Conservation (phyloP, 2,113 vertebrate genomes). For the Nematolebias whitei region DNA sequence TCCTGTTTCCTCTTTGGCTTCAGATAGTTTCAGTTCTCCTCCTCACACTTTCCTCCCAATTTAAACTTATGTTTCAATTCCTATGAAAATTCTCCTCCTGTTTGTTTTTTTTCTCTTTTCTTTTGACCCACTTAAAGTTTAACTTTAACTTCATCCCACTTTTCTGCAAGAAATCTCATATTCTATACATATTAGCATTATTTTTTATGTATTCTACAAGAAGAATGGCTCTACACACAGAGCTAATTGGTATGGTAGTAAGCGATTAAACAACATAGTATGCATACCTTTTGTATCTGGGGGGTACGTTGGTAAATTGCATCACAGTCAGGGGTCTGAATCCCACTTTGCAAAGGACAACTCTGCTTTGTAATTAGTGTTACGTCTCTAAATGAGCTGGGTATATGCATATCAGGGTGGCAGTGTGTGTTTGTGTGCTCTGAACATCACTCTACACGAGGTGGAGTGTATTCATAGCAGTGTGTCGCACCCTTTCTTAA, state of each 20-base stretch:
- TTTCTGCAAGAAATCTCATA: background rate
- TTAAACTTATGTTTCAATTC: slow-evolving; percentile 14
- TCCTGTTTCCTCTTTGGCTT: slow-evolving; percentile 40
- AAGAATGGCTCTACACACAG: background rate
- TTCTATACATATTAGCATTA: background rate
- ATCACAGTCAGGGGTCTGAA: slow-evolving; percentile 49
- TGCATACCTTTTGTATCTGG: slow-evolving; percentile 45
- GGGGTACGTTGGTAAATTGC: slow-evolving; percentile 41
- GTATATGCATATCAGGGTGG: slow-evolving; percentile 32
- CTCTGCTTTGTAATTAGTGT: slow-evolving; percentile 63
- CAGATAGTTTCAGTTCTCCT: slow-evolving; percentile 19
- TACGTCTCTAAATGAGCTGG: slow-evolving; percentile 58
- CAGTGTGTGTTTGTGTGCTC: slow-evolving; percentile 21
- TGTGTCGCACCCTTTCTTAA: slow-evolving; percentile 62
- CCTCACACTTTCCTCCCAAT: background rate
- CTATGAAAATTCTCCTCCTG: background rate
- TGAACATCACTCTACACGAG: slow-evolving; percentile 37
- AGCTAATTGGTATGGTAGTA: slow-evolving; percentile 5
- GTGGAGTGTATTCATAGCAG: slow-evolving; percentile 46
- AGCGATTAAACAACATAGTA: slow-evolving; percentile 26
- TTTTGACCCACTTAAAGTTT: background rate
- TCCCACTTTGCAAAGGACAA: slow-evolving; percentile 61
- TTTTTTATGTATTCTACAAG: background rate
- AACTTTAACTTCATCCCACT: background rate
- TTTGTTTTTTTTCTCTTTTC: background rate